A percentile compares a stretch with the other conserved stretches of the same genome.
phyloP scores from a whole-genome alignment of 2,888 invertebrate genomes.

The Patella ulyssiponensis region DNA sequence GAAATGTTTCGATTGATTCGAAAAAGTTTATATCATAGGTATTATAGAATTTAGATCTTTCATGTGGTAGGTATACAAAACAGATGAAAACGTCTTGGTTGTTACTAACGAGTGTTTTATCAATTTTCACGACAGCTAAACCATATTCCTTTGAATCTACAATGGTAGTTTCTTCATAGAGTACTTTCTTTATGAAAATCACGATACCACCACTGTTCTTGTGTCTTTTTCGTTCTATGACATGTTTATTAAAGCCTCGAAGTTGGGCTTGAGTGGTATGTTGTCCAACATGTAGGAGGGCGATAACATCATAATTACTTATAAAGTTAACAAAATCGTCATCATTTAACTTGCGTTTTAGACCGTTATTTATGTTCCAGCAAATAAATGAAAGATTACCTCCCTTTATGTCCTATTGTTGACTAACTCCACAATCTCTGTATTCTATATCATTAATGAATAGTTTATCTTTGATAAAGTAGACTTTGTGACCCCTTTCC shows the following conservation, averaged over 20 bases:
- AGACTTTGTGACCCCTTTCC: slow-evolving; percentile 3
- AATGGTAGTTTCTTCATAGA: neutral
- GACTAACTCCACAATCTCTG: no score
- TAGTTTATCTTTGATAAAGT: slow-evolving; percentile 8
- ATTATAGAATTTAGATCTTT: neutral
- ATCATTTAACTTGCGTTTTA: neutral
- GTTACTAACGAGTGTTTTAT: neutral
- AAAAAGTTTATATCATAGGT: neutral
- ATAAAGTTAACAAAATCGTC: slow-evolving; percentile 2
- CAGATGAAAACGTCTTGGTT: slow-evolving; percentile 3
- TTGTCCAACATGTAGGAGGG: neutral
- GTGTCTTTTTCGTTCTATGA: slow-evolving; percentile 1
- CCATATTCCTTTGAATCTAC: neutral
- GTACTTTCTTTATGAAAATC: neutral
- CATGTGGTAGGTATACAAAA: neutral
- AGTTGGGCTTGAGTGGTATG: neutral
- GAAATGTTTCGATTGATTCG: neutral
- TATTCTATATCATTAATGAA: neutral
- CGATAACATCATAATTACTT: neutral
- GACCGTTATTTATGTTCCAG: neutral
- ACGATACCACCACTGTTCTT: slow-evolving; percentile 3
- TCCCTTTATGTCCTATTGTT: no score
- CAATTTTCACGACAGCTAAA: neutral
- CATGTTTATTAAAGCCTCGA: neutral
- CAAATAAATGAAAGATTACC: neutral